Evolutionary conservation across 2,113 vertebrate genomes (phyloP), one percentile per base, ranked within the genome.

Genomic region (Himantopus leucocephalus): DNA sequence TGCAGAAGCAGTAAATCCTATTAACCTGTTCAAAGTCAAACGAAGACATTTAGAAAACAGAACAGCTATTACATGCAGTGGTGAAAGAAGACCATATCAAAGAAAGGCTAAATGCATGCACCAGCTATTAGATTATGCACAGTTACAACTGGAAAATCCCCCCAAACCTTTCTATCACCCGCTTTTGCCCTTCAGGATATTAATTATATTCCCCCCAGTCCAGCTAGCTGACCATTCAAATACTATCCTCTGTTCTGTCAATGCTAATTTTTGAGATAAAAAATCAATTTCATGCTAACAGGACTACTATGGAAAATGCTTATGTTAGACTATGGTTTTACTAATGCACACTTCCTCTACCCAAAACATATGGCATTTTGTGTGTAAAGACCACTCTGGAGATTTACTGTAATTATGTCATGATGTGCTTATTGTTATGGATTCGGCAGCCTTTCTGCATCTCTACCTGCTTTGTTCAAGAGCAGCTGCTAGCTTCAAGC

Each of bases 401-500:
- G 96, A 97, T 88, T 97, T 94, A 84, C 93, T 92, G 84, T 97
- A 97, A 98, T 97, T 97, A 97, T 97, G 92, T 96, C 93, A 96
- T 91, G 95, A 97, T 97, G 96, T 90, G 90, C 88, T 96, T 92
- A 97, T 97, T 98, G 97, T 95, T 96, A 97, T 83, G 80, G 91
- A 96, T 96, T 96, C 89, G 0, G 85, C 87, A 96, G 95, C 83
- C 88, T 97, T 97, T 90, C 94, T 97, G 90, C 75, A 62, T 92
- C 73, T 96, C 91, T 98, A 97, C 97, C 97, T 97, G 96, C 95
- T 98, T 98, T 98, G 97, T 94, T 96, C 20, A 47, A 95, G 96
- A 97, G 97, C 98, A 98, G 98, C 97, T 98, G 98, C 92, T 96
- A 89, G 60, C 63, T 97, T 96, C 97, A 98, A 98, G 97, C 97